A percentile compares a stretch with the other conserved stretches of the same genome.
These are phyloP conservation scores for Lathamus discolor DNA, from an alignment of 2,113 vertebrate species.

Conservation along the genomic window DNA sequence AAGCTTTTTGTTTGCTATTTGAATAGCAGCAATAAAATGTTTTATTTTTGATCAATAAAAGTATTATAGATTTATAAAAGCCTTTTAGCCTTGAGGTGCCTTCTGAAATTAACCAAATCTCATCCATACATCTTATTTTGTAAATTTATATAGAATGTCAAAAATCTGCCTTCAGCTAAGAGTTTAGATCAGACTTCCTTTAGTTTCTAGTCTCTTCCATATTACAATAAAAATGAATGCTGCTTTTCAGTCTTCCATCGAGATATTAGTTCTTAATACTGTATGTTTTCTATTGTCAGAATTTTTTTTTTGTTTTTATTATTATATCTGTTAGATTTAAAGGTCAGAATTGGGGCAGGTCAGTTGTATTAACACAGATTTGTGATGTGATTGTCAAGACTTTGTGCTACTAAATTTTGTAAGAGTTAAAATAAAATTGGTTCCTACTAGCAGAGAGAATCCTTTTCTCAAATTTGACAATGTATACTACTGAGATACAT, in stretches of 20 bases:
- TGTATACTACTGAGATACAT: not conserved
- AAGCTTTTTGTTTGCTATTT: conserved; percentile 84
- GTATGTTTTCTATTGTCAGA: conserved; percentile 67
- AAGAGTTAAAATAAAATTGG: not conserved
- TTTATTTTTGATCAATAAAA: conserved; percentile 81
- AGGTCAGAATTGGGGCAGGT: conserved; percentile 62
- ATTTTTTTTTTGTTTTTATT: conserved; percentile 22
- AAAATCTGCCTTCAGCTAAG: conserved; percentile 76
- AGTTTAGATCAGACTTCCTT: conserved; percentile 74
- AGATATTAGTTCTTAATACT: conserved; percentile 76
- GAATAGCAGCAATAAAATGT: conserved; percentile 91
- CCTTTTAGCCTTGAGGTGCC: conserved; percentile 96
- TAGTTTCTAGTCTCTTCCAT: conserved; percentile 76
- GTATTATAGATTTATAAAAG: conserved; percentile 88
- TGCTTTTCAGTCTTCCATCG: conserved; percentile 78
- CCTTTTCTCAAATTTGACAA: not conserved
- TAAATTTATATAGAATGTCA: conserved; percentile 83
- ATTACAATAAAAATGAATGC: conserved; percentile 74
- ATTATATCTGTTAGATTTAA: conserved; percentile 61
- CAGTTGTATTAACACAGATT: not conserved
- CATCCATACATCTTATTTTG: conserved; percentile 77
- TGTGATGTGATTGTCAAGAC: not conserved
- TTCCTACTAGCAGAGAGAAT: not conserved
- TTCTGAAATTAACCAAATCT: conserved; percentile 91
- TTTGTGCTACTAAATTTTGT: not conserved